phyloP scores from a whole-genome alignment of 1,140 invertebrate genomes.

The Archivesica marissinica region DNA sequence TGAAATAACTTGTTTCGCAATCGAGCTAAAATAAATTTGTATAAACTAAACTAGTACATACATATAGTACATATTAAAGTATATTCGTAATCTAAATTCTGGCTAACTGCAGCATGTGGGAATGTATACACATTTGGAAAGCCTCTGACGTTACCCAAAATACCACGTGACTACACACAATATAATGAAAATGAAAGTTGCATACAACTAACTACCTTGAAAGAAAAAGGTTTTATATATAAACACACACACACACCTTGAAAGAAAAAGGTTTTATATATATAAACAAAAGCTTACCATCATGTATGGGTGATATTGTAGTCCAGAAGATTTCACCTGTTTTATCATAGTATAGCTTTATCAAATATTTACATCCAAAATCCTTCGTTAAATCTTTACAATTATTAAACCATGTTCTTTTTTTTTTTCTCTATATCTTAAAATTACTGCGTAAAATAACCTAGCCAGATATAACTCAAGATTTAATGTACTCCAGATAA shows the following conservation, averaged over 20 bases:
- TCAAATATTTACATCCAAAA: conserved; percentile 18
- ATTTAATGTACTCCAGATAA: conserved; percentile 28
- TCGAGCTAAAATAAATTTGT: too few species aligned
- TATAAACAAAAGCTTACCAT: conserved; percentile 40
- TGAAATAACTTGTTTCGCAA: too few species aligned
- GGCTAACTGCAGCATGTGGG: background rate
- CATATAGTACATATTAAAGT: too few species aligned
- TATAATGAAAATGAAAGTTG: conserved; percentile 5
- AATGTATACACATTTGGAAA: conserved; percentile 6
- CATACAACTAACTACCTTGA: background rate
- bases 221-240: background rate
- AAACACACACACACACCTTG: background rate
- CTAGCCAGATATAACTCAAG: background rate
- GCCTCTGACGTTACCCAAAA: background rate
- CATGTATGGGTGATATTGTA: conserved; percentile 58
- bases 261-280: background rate
- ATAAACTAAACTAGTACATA: too few species aligned
- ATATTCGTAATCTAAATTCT: too few species aligned
- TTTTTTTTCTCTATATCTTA: background rate
- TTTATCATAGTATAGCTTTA: conserved; percentile 56
- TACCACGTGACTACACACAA: background rate
- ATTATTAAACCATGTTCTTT: conserved; percentile 9
- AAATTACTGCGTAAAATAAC: conserved; percentile 1
- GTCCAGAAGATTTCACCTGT: conserved; percentile 39
- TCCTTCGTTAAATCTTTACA: background rate